Evolutionary conservation across 2,113 vertebrate species (phyloP), one percentile per base, ranked within the genome.

Genomic region (Cyanoramphus novaezelandiae): DNA sequence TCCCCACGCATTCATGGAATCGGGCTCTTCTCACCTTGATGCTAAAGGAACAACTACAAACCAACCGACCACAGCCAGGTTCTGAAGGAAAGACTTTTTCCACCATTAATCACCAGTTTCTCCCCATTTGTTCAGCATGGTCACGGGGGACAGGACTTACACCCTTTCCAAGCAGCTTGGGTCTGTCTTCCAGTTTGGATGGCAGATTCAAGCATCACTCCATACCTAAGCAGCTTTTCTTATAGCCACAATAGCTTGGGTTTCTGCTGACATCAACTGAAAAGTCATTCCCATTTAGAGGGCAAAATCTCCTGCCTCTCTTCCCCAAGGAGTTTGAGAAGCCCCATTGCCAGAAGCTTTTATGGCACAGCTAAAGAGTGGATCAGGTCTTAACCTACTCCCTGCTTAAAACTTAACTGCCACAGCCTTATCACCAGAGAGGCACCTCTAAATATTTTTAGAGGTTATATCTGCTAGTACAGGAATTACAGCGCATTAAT

Each of bases 401-500:
- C 27, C 49, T 46, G 1, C 13, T 77, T 50, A 21, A 53, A 67
- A 78, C 13, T 47, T 70, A 57, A 57, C 3, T 80, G 25, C 44
- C 0, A 0, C 2, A 67, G 47, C 52, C 41, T 72, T 62, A 33
- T 31, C 71, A 59, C 35, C 83, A 79, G 24, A 86, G 55, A 64
- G 44, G n/a, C 72, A 71, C 31, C 69, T 82, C 23, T 14, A 52
- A 78, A 52, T 72, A 41, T 43, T 95, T 79, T 67, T 86, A 94
- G 93, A 74, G 49, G 67, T 46, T 76, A 12, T 82, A 64, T 31
- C 62, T 57, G 25, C 15, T 31, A 89, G 43, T 57, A 31, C 55
- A 18, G 27, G 28, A 76, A 87, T 82, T 39, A 57, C 77, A 59
- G 82, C 1, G 44, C 84, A 74, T 87, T 94, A 69, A 96, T 95